phyloP scores from a whole-genome alignment of 2,888 invertebrate genomes.

The Coremacera marginata region DNA sequence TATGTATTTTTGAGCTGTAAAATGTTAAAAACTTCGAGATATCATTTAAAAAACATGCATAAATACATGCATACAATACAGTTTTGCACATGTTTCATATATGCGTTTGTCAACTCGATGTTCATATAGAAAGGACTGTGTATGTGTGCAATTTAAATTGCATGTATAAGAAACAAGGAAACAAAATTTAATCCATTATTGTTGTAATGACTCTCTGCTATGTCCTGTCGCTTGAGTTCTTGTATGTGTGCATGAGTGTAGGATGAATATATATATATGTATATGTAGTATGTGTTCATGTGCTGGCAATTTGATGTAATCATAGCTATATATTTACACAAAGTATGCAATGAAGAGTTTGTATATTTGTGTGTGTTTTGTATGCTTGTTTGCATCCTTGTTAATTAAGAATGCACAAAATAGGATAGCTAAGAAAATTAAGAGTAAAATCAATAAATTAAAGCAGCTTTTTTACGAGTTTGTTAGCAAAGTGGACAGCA shows the following conservation, averaged over 20 bases:
- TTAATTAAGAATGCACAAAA: slow-evolving; percentile 41
- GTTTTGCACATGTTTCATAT: not conserved
- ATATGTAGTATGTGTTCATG: slow-evolving; percentile 6
- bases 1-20: no score
- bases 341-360: not conserved
- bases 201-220: slow-evolving; percentile 41
- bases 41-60: no score
- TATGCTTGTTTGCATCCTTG: slow-evolving; percentile 9
- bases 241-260: not conserved
- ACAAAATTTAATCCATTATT: slow-evolving; percentile 56
- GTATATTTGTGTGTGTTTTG: no score
- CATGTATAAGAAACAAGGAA: slow-evolving; percentile 4
- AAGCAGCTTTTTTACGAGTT: not conserved
- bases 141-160: not conserved
- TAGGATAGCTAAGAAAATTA: slow-evolving; percentile 1
- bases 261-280: not conserved
- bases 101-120: not conserved
- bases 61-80: not conserved
- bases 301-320: slow-evolving; percentile 41
- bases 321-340: slow-evolving; percentile 42
- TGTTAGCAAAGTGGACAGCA: not conserved
- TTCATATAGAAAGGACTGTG: not conserved
- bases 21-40: no score
- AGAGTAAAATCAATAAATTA: slow-evolving; percentile 31
- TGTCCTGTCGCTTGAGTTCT: slow-evolving; percentile 6